phyloP scores from a whole-genome alignment of 2,113 vertebrate genomes.

The Phainopepla nitens region DNA sequence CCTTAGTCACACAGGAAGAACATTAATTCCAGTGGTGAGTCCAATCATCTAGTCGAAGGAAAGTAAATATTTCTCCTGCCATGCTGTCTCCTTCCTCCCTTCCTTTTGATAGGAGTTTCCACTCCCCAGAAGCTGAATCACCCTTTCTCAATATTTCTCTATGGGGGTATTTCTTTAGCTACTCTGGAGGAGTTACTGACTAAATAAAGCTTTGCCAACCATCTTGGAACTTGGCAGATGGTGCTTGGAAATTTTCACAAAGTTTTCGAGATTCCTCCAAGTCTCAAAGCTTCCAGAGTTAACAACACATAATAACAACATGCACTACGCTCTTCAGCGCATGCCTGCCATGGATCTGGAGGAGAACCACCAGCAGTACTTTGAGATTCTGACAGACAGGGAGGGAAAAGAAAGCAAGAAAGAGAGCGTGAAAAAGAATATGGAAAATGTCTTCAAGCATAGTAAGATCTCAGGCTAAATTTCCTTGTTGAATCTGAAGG shows the following conservation, averaged over 20 bases:
- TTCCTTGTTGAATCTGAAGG: background rate
- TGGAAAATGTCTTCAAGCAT: background rate
- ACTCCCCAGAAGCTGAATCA: background rate
- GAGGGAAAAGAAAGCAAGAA: background rate
- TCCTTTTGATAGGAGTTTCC: background rate
- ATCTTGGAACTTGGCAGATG: background rate
- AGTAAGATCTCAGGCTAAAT: background rate
- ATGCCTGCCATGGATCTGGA: background rate
- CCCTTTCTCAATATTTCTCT: background rate
- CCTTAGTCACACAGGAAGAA: background rate
- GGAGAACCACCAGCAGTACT: background rate
- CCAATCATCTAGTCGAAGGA: background rate
- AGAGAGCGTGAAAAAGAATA: background rate
- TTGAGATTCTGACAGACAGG: background rate
- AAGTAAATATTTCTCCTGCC: background rate
- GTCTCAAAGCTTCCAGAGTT: background rate
- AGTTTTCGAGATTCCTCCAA: background rate
- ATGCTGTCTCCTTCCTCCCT: background rate
- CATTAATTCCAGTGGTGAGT: background rate
- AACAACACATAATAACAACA: background rate
- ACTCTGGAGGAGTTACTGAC: background rate
- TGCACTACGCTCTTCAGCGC: accelerated
- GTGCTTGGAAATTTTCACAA: background rate
- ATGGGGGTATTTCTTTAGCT: background rate
- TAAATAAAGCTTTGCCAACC: background rate